A percentile compares a stretch with the other conserved stretches of the same genome.
Evolutionary conservation across 2,797 vertebrate genomes (phyloP).

Genomic region (Mastacembelus armatus): DNA sequence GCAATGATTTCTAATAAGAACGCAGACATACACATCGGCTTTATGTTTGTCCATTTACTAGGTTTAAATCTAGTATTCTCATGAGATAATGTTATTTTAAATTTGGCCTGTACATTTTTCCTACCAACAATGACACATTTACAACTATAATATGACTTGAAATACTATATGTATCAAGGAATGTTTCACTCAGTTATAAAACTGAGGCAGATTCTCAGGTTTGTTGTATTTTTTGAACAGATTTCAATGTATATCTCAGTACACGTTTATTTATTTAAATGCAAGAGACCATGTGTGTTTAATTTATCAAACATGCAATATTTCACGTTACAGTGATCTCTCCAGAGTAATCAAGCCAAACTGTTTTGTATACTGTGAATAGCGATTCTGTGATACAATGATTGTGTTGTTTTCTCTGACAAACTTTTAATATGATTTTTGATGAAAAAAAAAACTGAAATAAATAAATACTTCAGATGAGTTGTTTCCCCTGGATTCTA

Average conservation of each 20-base stretch:
- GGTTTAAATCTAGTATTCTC: conserved; percentile 11
- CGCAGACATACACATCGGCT: neutral
- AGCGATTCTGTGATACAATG: conserved; percentile 52
- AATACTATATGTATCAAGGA: conserved; percentile 41
- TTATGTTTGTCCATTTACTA: conserved; percentile 14
- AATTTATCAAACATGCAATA: conserved; percentile 56
- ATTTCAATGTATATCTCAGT: conserved; percentile 36
- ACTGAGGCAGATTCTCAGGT: conserved; percentile 76
- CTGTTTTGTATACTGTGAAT: conserved; percentile 82
- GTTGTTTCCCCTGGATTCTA: neutral
- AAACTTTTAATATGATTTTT: conserved; percentile 66
- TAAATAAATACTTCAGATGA: conserved; percentile 57
- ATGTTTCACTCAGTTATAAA: conserved; percentile 60
- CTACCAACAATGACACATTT: conserved; percentile 6
- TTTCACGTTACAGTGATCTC: conserved; percentile 51
- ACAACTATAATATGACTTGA: conserved; percentile 60
- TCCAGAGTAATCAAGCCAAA: conserved; percentile 39
- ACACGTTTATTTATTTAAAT: conserved; percentile 44
- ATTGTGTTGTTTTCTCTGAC: conserved; percentile 49
- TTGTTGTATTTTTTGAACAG: conserved; percentile 56
- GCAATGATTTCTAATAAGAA: conserved; percentile 11
- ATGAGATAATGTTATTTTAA: conserved; percentile 5
- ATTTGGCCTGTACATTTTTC: conserved; percentile 24
- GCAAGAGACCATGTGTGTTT: conserved; percentile 89
- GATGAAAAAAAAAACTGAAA: conserved; percentile 67